Conservation (phyloP, 1,140 invertebrate species). For the Orius laevigatus region DNA sequence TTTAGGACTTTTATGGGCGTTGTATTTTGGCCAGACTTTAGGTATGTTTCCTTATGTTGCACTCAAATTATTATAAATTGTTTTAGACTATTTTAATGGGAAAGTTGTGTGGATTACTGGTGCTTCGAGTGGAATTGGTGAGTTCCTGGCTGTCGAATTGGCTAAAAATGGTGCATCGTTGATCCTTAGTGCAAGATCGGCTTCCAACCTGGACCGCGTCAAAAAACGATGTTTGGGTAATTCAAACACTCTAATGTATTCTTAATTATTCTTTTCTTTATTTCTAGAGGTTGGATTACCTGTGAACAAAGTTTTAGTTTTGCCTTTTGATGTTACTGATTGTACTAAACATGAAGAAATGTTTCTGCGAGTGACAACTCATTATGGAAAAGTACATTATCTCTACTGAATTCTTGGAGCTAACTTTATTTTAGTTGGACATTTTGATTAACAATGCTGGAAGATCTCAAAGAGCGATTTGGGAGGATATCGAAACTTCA, state of each 20-base stretch:
- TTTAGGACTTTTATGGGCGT: conserved; percentile 13
- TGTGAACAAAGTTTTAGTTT: conserved; percentile 44
- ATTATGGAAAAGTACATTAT: conserved; percentile 46
- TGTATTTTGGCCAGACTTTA: conserved; percentile 17
- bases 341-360: conserved; percentile 39
- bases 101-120: conserved; percentile 79
- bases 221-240: conserved; percentile 50
- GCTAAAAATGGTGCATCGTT: conserved; percentile 53
- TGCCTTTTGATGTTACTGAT: conserved; percentile 54
- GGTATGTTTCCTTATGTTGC: conserved; percentile 13
- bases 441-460: conserved; percentile 71
- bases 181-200: conserved; percentile 56
- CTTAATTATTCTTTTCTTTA: neutral
- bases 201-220: conserved; percentile 53
- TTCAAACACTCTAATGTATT: conserved; percentile 14
- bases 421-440: conserved; percentile 39
- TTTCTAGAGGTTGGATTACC: conserved; percentile 27
- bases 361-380: conserved; percentile 45
- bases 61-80: neutral
- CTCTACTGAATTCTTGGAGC: neutral
- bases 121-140: conserved; percentile 78
- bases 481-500: conserved; percentile 53
- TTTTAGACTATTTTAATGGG: conserved; percentile 37
- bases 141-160: conserved; percentile 52
- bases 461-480: conserved; percentile 57